Evolutionary conservation across 2,888 invertebrate genomes (phyloP).

Genomic region (Acleris literana): DNA sequence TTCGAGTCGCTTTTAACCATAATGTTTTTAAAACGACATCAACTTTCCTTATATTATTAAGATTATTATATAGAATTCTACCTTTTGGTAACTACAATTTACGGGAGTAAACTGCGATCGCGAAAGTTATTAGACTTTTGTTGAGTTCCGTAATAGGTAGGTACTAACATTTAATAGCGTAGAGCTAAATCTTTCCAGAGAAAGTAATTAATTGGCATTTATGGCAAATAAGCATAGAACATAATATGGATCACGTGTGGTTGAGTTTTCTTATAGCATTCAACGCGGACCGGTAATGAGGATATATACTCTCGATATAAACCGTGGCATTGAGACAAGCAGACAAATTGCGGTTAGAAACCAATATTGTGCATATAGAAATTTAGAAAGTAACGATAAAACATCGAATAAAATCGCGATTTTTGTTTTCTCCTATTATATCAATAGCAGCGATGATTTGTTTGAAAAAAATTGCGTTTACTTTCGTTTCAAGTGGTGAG

Average conservation of each 20-base stretch:
- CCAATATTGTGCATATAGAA: slow-evolving; percentile 46
- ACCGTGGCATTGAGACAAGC: slow-evolving; percentile 46
- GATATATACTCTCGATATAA: slow-evolving; percentile 45
- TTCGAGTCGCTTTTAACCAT: not conserved
- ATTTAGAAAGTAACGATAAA: slow-evolving; percentile 48
- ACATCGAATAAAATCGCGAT: slow-evolving; percentile 39
- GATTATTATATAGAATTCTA: slow-evolving; percentile 1
- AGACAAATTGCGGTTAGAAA: slow-evolving; percentile 59
- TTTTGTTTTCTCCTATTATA: slow-evolving; percentile 36
- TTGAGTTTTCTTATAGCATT: slow-evolving; percentile 54
- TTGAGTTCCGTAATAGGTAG: slow-evolving; percentile 31
- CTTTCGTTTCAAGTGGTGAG: slow-evolving; percentile 19
- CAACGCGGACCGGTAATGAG: slow-evolving; percentile 46
- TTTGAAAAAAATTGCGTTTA: slow-evolving; percentile 13
- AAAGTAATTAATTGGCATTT: slow-evolving; percentile 63
- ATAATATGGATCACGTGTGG: slow-evolving; percentile 49
- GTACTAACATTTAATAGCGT: slow-evolving; percentile 47
- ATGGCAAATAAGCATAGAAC: slow-evolving; percentile 54
- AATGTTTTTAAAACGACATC: not conserved
- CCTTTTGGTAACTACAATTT: not conserved
- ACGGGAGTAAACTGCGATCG: not conserved
- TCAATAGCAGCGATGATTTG: slow-evolving; percentile 23
- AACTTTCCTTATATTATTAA: not conserved
- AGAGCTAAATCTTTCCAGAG: slow-evolving; percentile 51
- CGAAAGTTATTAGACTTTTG: slow-evolving; percentile 22